Conservation (phyloP, 2,113 vertebrate genomes). For the Phyllostomus discolor region DNA sequence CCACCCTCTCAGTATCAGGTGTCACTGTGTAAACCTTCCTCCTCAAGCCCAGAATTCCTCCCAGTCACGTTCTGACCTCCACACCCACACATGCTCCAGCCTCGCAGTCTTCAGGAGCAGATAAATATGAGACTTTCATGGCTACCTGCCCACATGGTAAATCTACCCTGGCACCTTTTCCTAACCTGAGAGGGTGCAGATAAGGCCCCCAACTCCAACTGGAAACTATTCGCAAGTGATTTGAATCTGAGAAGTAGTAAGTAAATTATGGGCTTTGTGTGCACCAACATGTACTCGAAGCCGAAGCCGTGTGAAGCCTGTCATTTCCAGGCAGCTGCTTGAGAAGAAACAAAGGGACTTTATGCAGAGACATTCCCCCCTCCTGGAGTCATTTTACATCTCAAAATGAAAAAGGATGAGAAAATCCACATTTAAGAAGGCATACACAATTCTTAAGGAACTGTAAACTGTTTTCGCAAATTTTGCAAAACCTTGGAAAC, state of each 20-base stretch:
- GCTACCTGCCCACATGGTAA: not conserved
- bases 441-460: conserved; percentile 21
- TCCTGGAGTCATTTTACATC: conserved; percentile 70
- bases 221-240: conserved; percentile 41
- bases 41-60: not conserved
- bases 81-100: not conserved
- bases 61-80: not conserved
- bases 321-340: conserved; percentile 83
- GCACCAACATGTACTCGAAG: conserved; percentile 61
- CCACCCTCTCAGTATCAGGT: not conserved
- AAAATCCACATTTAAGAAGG: conserved; percentile 57
- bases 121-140: not conserved
- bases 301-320: conserved; percentile 70
- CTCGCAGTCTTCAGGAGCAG: not conserved
- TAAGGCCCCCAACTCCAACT: not conserved
- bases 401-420: conserved; percentile 68
- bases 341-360: conserved; percentile 81
- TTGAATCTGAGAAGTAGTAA: conserved; percentile 50
- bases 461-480: conserved; percentile 34
- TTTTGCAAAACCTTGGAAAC: conserved; percentile 51
- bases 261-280: conserved; percentile 50
- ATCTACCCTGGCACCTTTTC: not conserved
- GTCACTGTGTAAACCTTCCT: not conserved
- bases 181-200: not conserved
- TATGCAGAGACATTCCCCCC: conserved; percentile 80